These are phyloP conservation scores for Phrynocephalus guinanensis DNA, from an alignment of 2,797 vertebrate genomes.

Conservation along the genomic window DNA sequence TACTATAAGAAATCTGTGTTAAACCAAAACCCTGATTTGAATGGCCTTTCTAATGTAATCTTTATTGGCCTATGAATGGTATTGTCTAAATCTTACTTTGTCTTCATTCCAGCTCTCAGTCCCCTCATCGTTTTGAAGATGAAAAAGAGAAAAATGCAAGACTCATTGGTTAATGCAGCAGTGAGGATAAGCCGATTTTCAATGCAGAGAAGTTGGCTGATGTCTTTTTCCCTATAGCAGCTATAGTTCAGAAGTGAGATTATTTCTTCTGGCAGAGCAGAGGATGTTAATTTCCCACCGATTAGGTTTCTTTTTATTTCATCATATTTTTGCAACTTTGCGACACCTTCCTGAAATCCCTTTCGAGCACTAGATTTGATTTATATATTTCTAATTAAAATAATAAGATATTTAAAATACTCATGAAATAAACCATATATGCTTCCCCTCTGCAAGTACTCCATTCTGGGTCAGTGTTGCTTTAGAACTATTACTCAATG, in stretches of 20 bases:
- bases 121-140: background rate
- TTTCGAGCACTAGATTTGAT: background rate
- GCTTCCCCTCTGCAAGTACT: background rate
- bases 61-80: background rate
- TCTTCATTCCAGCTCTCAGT: background rate
- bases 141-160: background rate
- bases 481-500: background rate
- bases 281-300: background rate
- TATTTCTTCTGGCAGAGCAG: background rate
- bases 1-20: background rate
- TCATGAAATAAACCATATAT: background rate
- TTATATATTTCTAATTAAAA: background rate
- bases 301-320: background rate
- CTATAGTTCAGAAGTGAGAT: background rate
- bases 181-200: slow-evolving; percentile 2
- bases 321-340: background rate
- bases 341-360: background rate
- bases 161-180: background rate
- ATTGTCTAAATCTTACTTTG: background rate
- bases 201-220: background rate
- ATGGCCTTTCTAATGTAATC: background rate
- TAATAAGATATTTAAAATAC: background rate
- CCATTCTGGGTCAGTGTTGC: background rate
- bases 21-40: background rate
- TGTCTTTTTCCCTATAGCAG: background rate